Evolutionary conservation across 2,113 vertebrate genomes (phyloP).

Genomic region (Pangasianodon hypophthalmus): DNA sequence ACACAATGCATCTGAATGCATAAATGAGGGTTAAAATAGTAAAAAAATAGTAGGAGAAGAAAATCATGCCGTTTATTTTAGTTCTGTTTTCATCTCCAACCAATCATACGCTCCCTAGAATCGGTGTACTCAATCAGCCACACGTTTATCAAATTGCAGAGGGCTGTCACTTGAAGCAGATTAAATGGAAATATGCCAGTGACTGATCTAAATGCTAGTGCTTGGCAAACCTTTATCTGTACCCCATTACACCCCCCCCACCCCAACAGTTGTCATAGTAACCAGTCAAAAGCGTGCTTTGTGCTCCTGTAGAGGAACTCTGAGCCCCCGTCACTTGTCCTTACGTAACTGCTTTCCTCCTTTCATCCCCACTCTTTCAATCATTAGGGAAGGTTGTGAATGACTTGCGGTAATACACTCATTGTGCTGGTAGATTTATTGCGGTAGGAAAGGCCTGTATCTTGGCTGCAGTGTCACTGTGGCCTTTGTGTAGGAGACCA

Average conservation of each 20-base stretch:
- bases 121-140: neutral
- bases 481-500: constrained; percentile 28
- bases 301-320: constrained; percentile 46
- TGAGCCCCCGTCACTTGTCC: neutral
- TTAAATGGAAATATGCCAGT: constrained; percentile 43
- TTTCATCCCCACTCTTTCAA: constrained; percentile 12
- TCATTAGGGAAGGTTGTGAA: constrained; percentile 33
- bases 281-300: constrained; percentile 50
- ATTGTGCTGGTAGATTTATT: constrained; percentile 34
- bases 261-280: constrained; percentile 44
- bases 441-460: neutral
- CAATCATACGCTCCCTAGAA: neutral
- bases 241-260: neutral
- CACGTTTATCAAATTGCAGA: constrained; percentile 32
- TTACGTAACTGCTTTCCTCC: constrained; percentile 30
- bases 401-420: constrained; percentile 6
- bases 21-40: neutral
- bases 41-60: neutral
- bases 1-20: neutral
- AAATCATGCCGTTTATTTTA: neutral
- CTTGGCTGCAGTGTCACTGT: constrained; percentile 22
- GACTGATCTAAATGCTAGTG: constrained; percentile 37
- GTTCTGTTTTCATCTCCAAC: neutral
- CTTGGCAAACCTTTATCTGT: constrained; percentile 49
- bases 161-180: neutral